Evolutionary conservation across 2,888 invertebrate genomes (phyloP).

Genomic region (Agrotis ipsilon): DNA sequence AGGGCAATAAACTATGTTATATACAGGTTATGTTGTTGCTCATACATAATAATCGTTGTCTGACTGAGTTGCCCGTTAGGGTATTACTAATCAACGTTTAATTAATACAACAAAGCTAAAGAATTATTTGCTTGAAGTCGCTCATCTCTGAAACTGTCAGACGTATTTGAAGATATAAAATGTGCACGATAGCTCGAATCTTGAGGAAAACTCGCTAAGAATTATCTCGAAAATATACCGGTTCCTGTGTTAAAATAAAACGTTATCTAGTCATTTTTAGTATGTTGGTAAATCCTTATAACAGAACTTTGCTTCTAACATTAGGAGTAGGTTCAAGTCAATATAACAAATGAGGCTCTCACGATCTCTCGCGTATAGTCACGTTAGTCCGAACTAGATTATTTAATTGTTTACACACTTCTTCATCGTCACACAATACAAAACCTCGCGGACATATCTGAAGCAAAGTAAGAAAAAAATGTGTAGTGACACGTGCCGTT

Average conservation of each 20-base stretch:
- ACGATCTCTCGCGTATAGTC: constrained; percentile 3
- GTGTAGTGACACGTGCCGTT: too few relatives aligned
- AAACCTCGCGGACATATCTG: too few relatives aligned
- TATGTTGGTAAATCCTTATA: background rate
- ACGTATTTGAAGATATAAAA: too few relatives aligned
- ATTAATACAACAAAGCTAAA: too few relatives aligned
- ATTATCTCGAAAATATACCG: background rate
- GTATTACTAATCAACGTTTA: background rate
- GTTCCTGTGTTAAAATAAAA: background rate
- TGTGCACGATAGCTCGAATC: too few relatives aligned
- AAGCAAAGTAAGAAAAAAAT: too few relatives aligned
- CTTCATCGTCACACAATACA: too few relatives aligned
- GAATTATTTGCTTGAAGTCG: too few relatives aligned
- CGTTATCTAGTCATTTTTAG: background rate
- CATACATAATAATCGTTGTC: background rate
- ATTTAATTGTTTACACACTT: background rate
- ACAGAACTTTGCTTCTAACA: constrained; percentile 4
- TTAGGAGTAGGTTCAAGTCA: constrained; percentile 14
- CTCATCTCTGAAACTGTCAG: too few relatives aligned
- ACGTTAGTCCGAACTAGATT: background rate
- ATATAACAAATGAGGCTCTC: constrained; percentile 16
- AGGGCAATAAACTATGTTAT: constrained; percentile 51
- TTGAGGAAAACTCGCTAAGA: too few relatives aligned
- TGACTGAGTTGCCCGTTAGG: constrained; percentile 5
- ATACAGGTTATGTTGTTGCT: constrained; percentile 11